Percentiles rank a stretch among this genome's conserved stretches.
Conservation (phyloP, 2,888 invertebrate genomes). For the Ptychoptera albimana region DNA sequence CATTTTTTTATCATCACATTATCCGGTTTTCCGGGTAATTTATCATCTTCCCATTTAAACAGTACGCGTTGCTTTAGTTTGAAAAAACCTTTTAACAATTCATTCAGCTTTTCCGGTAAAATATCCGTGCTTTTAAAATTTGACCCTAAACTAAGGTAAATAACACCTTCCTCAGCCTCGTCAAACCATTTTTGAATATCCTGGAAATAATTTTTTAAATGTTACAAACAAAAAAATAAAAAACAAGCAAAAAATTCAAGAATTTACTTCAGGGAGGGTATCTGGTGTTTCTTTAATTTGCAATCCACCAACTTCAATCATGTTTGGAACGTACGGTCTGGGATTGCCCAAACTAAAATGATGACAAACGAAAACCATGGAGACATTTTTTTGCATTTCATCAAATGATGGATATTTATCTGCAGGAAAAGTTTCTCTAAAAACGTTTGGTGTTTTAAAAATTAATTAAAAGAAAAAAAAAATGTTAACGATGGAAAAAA, state of each 20-base stretch:
- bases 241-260: no score
- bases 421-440: no score
- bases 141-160: slow-evolving; percentile 34
- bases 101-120: slow-evolving; percentile 10
- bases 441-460: no score
- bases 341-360: slow-evolving; percentile 24
- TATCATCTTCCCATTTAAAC: slow-evolving; percentile 12
- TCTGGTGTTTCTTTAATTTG: slow-evolving; percentile 21
- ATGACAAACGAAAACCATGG: slow-evolving; percentile 23
- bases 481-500: no score
- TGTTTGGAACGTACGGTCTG: slow-evolving; percentile 26
- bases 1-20: slow-evolving; percentile 29
- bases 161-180: slow-evolving; percentile 28
- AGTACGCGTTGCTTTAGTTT: slow-evolving; percentile 9
- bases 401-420: slow-evolving; percentile 12
- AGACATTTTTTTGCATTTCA: slow-evolving; percentile 18
- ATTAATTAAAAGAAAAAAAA: no score
- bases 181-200: slow-evolving; percentile 28
- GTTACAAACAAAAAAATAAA: neutral
- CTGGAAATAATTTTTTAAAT: neutral
- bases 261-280: slow-evolving; percentile 16
- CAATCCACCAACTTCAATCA: slow-evolving; percentile 29
- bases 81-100: slow-evolving; percentile 5
- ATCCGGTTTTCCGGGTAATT: slow-evolving; percentile 19
- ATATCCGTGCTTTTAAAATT: slow-evolving; percentile 21